These are phyloP conservation scores for Metaphire vulgaris DNA, from an alignment of 1,140 invertebrate species.

Conservation along the genomic window DNA sequence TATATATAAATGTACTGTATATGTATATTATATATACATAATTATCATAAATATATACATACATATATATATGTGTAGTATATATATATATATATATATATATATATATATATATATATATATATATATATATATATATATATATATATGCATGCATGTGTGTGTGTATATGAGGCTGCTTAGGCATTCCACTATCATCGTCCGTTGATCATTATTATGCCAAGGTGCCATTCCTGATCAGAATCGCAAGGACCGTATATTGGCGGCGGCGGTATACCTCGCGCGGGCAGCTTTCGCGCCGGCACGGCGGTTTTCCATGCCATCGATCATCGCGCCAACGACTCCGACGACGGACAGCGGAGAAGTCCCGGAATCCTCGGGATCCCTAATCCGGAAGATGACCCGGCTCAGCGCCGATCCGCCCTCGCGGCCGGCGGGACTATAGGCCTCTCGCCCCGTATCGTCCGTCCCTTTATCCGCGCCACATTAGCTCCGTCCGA, in stretches of 20 bases:
- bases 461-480: not conserved
- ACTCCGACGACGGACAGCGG: not conserved
- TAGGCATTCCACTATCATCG: not conserved
- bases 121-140: too few relatives aligned
- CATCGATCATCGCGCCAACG: not conserved
- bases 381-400: not conserved
- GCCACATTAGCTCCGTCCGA: not conserved
- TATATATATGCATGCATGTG: not conserved
- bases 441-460: not conserved
- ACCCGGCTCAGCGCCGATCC: not conserved
- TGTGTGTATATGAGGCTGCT: not conserved
- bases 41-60: too few relatives aligned
- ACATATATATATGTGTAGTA: too few relatives aligned
- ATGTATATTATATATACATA: too few relatives aligned
- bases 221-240: not conserved
- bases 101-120: too few relatives aligned
- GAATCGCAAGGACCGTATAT: not conserved
- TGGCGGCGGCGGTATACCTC: not conserved
- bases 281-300: not conserved
- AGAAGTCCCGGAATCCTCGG: not conserved
- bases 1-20: too few relatives aligned
- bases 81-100: too few relatives aligned
- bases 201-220: conserved; percentile 1
- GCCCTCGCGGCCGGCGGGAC: too few relatives aligned
- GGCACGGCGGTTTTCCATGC: too few relatives aligned